Base-by-base conservation (phyloP, 2,888 invertebrate genomes). In the Dermolepida albohirtum region DNA sequence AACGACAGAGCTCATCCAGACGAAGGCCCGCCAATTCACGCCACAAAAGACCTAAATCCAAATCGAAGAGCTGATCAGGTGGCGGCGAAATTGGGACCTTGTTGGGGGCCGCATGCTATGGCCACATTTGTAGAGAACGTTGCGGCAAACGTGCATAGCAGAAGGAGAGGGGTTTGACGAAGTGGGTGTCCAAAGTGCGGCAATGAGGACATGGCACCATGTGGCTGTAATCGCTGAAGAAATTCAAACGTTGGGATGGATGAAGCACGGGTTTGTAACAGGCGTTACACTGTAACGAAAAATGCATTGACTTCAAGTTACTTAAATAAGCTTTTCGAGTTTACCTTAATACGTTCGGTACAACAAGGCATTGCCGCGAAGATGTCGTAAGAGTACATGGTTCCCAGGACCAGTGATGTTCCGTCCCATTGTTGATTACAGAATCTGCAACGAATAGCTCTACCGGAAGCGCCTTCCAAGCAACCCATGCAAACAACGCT, bases 321-420 rank as follows among this genome's bases (percentile, higher is more conserved):
- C 29, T 44, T 54, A 16, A 50, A 17, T 8, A 49, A 51, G 17
- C 7, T 6, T 16, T 41, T 41, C 5, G 8, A 40, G 8, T 84
- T 82, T 80, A 96, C 95, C 90, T 93, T 94, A 77, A 97, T 88
- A 77, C 97, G 89, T 80, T 96, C 95, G 80, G 92, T 89, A 86
- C 98, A 98, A 84, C 98, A 98, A 14, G 97, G 96, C 85, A 93
- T 94, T 70, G 97, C 96, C 81, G 98, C 98, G 83, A 98, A 97
- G 77, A 98, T 95, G 85, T 98, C 98, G 81, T 97, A 98, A 70
- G 96, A 94, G 86, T 98, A 98, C 95, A 98, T 97, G 73, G 97
- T 97, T 74, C 98, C 98, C 68, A 98, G 88, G 67, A 98, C 94
- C 71, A 98, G 88, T 62, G 95, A 93, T 22, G 95, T 92, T 27